These are phyloP conservation scores for Protobothrops flavoviridis DNA, from an alignment of 2,113 vertebrate genomes.

Conservation along the genomic window DNA sequence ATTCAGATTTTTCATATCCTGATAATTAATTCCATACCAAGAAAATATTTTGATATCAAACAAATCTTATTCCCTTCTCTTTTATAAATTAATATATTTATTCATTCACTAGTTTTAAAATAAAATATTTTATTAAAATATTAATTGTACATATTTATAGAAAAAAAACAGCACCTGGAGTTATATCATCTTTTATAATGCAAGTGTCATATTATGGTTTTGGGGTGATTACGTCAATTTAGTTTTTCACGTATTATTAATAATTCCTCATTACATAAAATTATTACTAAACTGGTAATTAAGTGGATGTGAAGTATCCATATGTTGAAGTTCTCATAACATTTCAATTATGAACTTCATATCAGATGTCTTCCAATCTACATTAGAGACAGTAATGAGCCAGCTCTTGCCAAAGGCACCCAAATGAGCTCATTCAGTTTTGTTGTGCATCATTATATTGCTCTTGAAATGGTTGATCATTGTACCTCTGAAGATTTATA, in stretches of 20 bases:
- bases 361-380: conserved; percentile 70
- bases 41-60: conserved; percentile 32
- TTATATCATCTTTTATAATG: conserved; percentile 58
- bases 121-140: conserved; percentile 35
- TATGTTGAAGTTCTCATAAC: conserved; percentile 78
- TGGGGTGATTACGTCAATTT: conserved; percentile 77
- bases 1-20: conserved; percentile 40
- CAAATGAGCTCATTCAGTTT: conserved; percentile 49
- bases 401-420: conserved; percentile 63
- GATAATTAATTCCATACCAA: conserved; percentile 36
- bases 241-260: conserved; percentile 78
- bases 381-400: conserved; percentile 68
- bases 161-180: conserved; percentile 63
- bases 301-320: conserved; percentile 80
- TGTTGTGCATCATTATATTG: conserved; percentile 42
- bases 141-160: conserved; percentile 44
- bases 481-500: conserved; percentile 48
- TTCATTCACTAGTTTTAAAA: conserved; percentile 45
- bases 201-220: conserved; percentile 72
- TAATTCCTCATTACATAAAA: conserved; percentile 82
- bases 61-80: conserved; percentile 43
- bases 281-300: conserved; percentile 83
- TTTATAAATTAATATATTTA: conserved; percentile 46
- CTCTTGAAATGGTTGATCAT: conserved; percentile 38
- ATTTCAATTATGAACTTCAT: conserved; percentile 77